These are phyloP conservation scores for Mormoops blainvillei DNA, from an alignment of 2,113 vertebrate species.

Conservation along the genomic window DNA sequence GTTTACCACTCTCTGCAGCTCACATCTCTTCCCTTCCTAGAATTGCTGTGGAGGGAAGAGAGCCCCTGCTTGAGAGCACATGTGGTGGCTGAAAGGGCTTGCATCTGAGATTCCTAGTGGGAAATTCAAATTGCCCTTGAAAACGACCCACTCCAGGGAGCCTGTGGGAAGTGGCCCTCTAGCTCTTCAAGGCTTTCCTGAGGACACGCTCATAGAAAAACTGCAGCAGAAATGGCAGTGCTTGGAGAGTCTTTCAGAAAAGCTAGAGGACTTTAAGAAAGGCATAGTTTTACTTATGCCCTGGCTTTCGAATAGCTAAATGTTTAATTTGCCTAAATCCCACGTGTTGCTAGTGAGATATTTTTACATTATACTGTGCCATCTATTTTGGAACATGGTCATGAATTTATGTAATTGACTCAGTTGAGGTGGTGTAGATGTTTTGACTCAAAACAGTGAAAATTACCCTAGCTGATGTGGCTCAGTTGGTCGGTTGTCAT, in stretches of 20 bases:
- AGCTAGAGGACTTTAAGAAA: slow-evolving; percentile 7
- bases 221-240: not conserved
- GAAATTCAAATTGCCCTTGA: not conserved
- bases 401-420: not conserved
- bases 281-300: not conserved
- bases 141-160: not conserved
- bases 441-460: slow-evolving; percentile 19
- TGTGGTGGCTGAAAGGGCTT: not conserved
- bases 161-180: not conserved
- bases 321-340: not conserved
- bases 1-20: not conserved
- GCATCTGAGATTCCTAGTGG: not conserved
- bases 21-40: not conserved
- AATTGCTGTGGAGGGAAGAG: not conserved
- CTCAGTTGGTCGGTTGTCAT: too few relatives aligned
- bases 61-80: not conserved
- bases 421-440: not conserved
- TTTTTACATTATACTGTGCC: not conserved
- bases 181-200: not conserved
- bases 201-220: not conserved
- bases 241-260: not conserved
- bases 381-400: not conserved
- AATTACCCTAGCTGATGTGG: not conserved
- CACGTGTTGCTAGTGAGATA: not conserved
- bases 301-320: not conserved